A percentile compares a stretch with the other conserved stretches of the same genome.
Evolutionary conservation across 2,113 vertebrate genomes (phyloP).

Genomic region (Tricholaema leucomelas): DNA sequence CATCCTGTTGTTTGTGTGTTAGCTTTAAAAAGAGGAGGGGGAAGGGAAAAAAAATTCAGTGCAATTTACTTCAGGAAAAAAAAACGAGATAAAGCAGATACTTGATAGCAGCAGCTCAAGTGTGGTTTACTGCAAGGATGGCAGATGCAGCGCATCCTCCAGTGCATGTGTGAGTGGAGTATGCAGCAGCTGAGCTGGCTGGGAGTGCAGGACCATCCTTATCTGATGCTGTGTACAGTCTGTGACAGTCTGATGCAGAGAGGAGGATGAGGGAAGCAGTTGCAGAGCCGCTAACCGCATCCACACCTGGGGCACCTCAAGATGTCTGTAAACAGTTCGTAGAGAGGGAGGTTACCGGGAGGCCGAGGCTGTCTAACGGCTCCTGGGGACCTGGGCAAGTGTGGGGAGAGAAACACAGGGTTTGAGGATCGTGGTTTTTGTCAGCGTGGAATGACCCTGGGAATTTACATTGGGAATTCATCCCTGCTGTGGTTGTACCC

Average conservation of each 20-base stretch:
- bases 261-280: conserved; percentile 86
- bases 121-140: conserved; percentile 51
- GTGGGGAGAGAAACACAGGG: neutral
- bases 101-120: conserved; percentile 14
- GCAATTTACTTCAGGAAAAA: conserved; percentile 28
- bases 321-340: conserved; percentile 73
- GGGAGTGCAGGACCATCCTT: conserved; percentile 49
- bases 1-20: conserved; percentile 78
- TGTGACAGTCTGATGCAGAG: conserved; percentile 70
- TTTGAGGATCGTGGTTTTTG: neutral
- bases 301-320: conserved; percentile 83
- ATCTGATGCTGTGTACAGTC: conserved; percentile 68
- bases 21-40: conserved; percentile 52
- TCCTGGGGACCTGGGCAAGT: neutral
- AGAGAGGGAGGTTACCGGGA: conserved; percentile 1
- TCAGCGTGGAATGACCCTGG: too few species aligned
- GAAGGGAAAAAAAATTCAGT: neutral
- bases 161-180: neutral
- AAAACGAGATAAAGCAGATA: conserved; percentile 19
- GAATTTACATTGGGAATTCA: too few species aligned
- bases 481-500: too few species aligned
- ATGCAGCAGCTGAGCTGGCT: conserved; percentile 46
- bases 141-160: neutral
- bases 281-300: conserved; percentile 78
- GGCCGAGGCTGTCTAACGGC: conserved; percentile 27